These are phyloP conservation scores for Drosophila infuscata DNA, from an alignment of 2,888 invertebrate genomes.

Conservation along the genomic window DNA sequence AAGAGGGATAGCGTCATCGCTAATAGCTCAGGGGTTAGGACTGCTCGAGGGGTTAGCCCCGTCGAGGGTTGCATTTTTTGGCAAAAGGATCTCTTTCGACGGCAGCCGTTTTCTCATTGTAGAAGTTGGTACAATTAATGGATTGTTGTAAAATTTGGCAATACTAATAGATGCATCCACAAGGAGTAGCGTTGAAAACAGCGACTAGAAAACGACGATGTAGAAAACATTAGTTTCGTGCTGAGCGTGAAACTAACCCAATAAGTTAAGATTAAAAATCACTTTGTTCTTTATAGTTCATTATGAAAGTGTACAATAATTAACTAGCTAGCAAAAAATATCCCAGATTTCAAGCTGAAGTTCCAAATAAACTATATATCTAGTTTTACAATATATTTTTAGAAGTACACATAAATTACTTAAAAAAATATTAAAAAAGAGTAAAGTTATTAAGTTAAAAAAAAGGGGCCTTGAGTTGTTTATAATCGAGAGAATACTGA, in stretches of 20 bases:
- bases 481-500: neutral
- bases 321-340: neutral
- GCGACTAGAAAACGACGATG: neutral
- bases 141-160: constrained; percentile 17
- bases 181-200: neutral
- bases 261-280: neutral
- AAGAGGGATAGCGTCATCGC: constrained; percentile 14
- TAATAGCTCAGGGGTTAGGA: constrained; percentile 33
- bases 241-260: neutral
- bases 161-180: neutral
- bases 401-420: no score
- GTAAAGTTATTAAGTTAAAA: neutral
- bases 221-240: neutral
- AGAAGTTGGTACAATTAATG: constrained; percentile 38
- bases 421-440: no score
- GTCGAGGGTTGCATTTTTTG: constrained; percentile 23
- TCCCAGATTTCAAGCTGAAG: neutral
- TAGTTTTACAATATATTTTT: no score
- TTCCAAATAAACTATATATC: neutral
- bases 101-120: neutral
- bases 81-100: constrained; percentile 6
- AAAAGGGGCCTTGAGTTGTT: neutral
- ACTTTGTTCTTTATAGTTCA: neutral
- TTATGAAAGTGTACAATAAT: neutral
- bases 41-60: constrained; percentile 1